Conservation (phyloP, 1,140 invertebrate species). For the Drosophila sechellia region DNA sequence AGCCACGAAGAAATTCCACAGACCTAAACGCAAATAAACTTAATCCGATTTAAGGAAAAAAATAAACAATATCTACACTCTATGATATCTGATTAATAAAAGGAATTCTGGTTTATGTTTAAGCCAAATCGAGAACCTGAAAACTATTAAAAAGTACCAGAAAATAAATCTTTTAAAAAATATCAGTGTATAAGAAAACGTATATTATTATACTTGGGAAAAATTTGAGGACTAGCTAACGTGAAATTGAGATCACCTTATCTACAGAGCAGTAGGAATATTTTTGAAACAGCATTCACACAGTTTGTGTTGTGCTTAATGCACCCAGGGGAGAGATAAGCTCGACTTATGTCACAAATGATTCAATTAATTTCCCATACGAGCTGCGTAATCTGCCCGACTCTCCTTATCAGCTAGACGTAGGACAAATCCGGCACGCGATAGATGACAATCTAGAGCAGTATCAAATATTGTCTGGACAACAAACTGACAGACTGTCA, state of each 20-base stretch:
- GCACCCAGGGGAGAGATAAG: slow-evolving; percentile 49
- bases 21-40: slow-evolving; percentile 35
- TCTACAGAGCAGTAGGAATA: slow-evolving; percentile 11
- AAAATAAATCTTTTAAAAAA: not conserved
- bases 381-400: slow-evolving; percentile 1
- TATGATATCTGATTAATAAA: too few relatives aligned
- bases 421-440: slow-evolving; percentile 36
- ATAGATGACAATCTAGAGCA: slow-evolving; percentile 37
- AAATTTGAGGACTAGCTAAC: not conserved
- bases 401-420: slow-evolving; percentile 39
- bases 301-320: not conserved
- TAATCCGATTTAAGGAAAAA: not conserved
- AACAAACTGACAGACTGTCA: slow-evolving; percentile 23
- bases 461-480: slow-evolving; percentile 19
- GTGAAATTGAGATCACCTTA: slow-evolving; percentile 9
- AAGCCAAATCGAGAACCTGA: too few relatives aligned
- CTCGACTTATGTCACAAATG: slow-evolving; percentile 50
- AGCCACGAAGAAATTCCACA: slow-evolving; percentile 13
- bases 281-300: not conserved
- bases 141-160: too few relatives aligned
- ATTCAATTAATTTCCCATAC: slow-evolving; percentile 57
- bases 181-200: not conserved
- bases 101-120: too few relatives aligned
- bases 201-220: too few relatives aligned
- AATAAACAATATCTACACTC: not conserved